Evolutionary conservation across 1,140 invertebrate species (phyloP).

Genomic region (Brachionus plicatilis): DNA sequence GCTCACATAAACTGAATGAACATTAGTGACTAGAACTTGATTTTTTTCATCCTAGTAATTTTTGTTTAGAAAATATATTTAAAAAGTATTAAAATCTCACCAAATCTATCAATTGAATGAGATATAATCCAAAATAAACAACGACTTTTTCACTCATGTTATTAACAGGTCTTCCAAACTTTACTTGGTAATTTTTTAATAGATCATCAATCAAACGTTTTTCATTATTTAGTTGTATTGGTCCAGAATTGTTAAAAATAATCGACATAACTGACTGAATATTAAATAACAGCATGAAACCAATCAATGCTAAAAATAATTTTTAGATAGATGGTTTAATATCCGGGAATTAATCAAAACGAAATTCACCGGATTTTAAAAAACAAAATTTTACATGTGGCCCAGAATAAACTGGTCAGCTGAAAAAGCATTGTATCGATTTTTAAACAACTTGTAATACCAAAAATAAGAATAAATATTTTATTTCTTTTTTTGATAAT

Average conservation of each 20-base stretch:
- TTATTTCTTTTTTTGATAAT: background rate
- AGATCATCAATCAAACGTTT: conserved; percentile 53
- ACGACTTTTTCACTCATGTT: conserved; percentile 50
- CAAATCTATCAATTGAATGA: conserved; percentile 56
- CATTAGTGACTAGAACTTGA: conserved; percentile 40
- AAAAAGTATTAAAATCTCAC: conserved; percentile 23
- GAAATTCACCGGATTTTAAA: background rate
- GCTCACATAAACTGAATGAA: conserved; percentile 28
- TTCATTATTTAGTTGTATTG: conserved; percentile 45
- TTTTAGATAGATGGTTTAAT: background rate
- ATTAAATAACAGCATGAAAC: background rate
- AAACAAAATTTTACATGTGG: background rate
- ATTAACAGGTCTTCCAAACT: conserved; percentile 53
- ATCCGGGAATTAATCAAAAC: background rate
- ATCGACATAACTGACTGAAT: background rate
- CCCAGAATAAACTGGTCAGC: background rate
- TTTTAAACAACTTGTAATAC: background rate
- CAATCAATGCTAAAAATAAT: background rate
- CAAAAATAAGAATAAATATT: background rate
- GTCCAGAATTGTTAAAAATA: background rate
- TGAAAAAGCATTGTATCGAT: background rate
- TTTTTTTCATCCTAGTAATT: conserved; percentile 39
- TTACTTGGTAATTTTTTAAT: conserved; percentile 52
- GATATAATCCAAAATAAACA: conserved; percentile 51
- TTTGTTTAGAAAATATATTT: background rate